Conservation (phyloP, 2,797 vertebrate species). For the Darevskia mixta region DNA sequence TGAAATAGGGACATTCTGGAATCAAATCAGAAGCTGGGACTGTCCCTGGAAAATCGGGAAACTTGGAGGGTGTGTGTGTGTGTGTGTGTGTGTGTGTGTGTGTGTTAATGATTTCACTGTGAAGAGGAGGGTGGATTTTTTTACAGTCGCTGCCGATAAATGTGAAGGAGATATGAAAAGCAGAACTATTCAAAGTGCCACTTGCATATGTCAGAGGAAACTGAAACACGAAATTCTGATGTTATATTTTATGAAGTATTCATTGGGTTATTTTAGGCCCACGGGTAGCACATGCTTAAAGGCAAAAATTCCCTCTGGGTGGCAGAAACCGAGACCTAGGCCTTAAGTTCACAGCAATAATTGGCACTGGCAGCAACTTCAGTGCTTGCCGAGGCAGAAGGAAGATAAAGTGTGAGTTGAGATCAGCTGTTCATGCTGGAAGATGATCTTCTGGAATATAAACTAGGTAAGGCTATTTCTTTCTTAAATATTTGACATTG, state of each 20-base stretch:
- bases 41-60: too few relatives aligned
- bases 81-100: too few relatives aligned
- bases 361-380: background rate
- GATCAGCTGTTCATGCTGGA: background rate
- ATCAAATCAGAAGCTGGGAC: too few relatives aligned
- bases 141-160: slow-evolving; percentile 6
- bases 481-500: background rate
- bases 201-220: slow-evolving; percentile 60
- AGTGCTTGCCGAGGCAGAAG: background rate
- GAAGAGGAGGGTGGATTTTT: slow-evolving; percentile 45
- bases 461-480: background rate
- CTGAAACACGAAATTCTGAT: slow-evolving; percentile 54
- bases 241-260: slow-evolving; percentile 41
- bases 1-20: too few relatives aligned
- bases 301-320: slow-evolving; percentile 1
- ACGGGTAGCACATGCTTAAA: slow-evolving; percentile 3
- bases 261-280: slow-evolving; percentile 1
- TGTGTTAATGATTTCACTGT: background rate
- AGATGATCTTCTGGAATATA: slow-evolving; percentile 13
- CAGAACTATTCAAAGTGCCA: slow-evolving; percentile 51
- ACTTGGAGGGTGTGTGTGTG: too few relatives aligned
- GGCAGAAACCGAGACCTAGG: slow-evolving; percentile 2
- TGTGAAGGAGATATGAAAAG: slow-evolving; percentile 37
- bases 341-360: slow-evolving; percentile 16
- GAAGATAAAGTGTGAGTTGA: background rate